Base-by-base conservation (phyloP, 2,888 invertebrate genomes). In the Brachyptera putata region DNA sequence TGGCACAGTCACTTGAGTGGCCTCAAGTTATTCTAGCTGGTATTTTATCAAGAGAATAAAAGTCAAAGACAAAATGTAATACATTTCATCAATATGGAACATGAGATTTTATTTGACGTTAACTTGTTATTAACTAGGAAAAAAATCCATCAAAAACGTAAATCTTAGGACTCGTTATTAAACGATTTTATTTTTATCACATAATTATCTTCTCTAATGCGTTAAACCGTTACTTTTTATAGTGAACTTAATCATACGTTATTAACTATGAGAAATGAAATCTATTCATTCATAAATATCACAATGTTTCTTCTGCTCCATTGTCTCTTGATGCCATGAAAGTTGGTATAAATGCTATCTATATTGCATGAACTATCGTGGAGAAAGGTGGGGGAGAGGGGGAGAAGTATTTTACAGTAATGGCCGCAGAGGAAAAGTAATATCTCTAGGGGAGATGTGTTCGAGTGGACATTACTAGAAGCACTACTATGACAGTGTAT, bases 1-100 rank as follows among this genome's bases (percentile, higher is more conserved):
- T 13, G 46, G 41, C 24, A n/a, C n/a, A 46, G 24, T 21, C 46
- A 46, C 46, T 46, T 46, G 46, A 46, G 46, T 46, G 46, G 46
- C 24, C 24, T 18, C 46, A 13, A 24, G 46, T 22, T 46, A 46
- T 46, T 46, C 46, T 7, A 21, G 21, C 21, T 24, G 3, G 21
- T 46, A 46, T n/a, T 24, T 24, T 46, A n/a, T 46, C 46, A n/a
- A 16, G 22, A 24, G 21, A 46, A 46, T 24, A 46, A 11, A 46
- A 46, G 46, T 46, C 46, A 46, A 46, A 46, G 46, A 24, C 46
- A 24, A 46, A 46, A 46, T 46, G 21, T 46, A 46, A 46, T 46
- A 46, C 24, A 21, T 46, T 46, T 9, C 21, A 22, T 46, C 46
- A 24, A 46, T 24, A 24, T 9, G 7, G 41, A 9, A 9, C 11